Conservation (phyloP, 2,797 vertebrate species). For the Falco rusticolus region DNA sequence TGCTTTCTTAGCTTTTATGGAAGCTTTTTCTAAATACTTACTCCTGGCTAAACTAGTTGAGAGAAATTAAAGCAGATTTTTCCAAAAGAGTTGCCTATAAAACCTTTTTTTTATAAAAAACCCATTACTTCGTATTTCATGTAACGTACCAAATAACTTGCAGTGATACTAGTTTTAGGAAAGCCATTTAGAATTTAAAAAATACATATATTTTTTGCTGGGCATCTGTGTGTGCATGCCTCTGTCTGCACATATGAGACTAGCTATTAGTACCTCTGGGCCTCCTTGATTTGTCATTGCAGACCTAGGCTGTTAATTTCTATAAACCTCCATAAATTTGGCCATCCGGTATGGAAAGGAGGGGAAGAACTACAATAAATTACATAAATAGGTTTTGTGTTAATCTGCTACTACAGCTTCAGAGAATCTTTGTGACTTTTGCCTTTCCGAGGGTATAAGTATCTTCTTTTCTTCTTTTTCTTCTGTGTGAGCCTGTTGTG, state of each 20-base stretch:
- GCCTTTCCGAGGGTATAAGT: neutral
- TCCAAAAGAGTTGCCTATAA: neutral
- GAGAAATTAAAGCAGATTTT: neutral
- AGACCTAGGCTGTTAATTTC: neutral
- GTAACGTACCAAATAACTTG: neutral
- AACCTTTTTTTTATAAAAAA: neutral
- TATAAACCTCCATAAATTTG: neutral
- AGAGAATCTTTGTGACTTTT: neutral
- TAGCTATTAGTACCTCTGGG: neutral
- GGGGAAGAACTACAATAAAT: neutral
- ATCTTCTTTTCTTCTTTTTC: neutral
- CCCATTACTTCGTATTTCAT: neutral
- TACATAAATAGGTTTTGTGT: neutral
- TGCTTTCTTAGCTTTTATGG: neutral
- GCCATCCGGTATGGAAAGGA: neutral
- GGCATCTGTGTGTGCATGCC: neutral
- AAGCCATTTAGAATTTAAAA: neutral
- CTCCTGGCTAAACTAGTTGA: neutral
- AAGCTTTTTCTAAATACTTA: neutral
- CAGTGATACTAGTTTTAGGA: neutral
- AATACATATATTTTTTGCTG: neutral
- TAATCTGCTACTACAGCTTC: neutral
- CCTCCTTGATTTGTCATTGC: neutral
- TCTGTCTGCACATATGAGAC: neutral
- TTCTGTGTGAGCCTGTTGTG: neutral